phyloP scores from a whole-genome alignment of 2,797 vertebrate species.

The Arctocebus calabarensis region DNA sequence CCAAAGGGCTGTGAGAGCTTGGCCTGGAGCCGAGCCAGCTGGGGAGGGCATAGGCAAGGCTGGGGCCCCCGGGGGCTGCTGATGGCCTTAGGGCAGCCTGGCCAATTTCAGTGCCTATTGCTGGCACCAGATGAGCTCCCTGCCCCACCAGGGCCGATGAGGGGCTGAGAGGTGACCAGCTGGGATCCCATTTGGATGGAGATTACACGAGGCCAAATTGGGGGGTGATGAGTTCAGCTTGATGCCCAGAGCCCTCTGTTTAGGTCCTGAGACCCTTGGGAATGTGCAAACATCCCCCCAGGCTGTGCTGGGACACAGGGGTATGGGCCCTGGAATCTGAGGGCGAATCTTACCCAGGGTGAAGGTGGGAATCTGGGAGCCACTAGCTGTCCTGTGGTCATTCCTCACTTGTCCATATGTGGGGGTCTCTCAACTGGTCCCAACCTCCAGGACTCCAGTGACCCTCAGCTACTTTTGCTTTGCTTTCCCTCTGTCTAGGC shows the following conservation, averaged over 20 bases:
- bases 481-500: neutral
- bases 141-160: neutral
- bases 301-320: neutral
- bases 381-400: neutral
- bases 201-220: neutral
- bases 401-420: too few relatives aligned
- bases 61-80: neutral
- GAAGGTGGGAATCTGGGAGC: neutral
- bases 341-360: neutral
- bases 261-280: neutral
- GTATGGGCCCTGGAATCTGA: neutral
- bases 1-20: constrained; percentile 70
- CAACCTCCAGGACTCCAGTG: neutral
- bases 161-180: neutral
- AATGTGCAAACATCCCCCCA: neutral
- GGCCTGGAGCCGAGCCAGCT: constrained; percentile 72
- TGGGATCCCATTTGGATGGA: neutral
- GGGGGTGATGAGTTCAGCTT: neutral
- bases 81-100: neutral
- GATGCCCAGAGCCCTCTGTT: neutral
- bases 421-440: neutral
- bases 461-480: neutral
- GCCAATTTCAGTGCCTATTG: neutral
- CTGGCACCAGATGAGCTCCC: neutral
- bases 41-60: constrained; percentile 42